Conservation (phyloP, 2,888 invertebrate species). For the Parochlus steinenii region DNA sequence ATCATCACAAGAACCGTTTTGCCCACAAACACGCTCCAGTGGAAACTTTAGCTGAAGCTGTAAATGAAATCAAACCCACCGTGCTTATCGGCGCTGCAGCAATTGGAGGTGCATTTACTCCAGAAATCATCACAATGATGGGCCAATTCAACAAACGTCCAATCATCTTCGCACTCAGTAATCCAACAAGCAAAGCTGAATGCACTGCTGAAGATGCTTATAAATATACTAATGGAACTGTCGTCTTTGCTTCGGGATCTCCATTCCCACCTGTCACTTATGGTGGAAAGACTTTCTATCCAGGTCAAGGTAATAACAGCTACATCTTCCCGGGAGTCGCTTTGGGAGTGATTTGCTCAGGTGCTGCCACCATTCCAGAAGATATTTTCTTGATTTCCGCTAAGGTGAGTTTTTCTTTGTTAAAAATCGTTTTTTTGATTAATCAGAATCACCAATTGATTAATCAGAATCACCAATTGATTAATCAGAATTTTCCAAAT, state of each 20-base stretch:
- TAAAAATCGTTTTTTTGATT: background rate
- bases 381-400: conserved; percentile 86
- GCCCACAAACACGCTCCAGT: conserved; percentile 64
- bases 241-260: conserved; percentile 91
- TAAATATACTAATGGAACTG: conserved; percentile 67
- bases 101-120: conserved; percentile 83
- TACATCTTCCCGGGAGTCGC: conserved; percentile 97
- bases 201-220: conserved; percentile 99
- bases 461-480: too few relatives aligned
- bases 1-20: conserved; percentile 65
- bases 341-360: conserved; percentile 75
- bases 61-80: conserved; percentile 65
- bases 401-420: conserved; percentile 35
- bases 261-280: conserved; percentile 79
- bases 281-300: conserved; percentile 62
- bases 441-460: too few relatives aligned
- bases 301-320: conserved; percentile 97
- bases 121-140: conserved; percentile 75
- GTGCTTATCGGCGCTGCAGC: conserved; percentile 92
- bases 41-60: conserved; percentile 62
- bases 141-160: conserved; percentile 66
- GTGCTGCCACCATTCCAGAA: conserved; percentile 78
- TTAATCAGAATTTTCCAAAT: too few relatives aligned
- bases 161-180: conserved; percentile 93
- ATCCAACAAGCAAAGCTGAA: conserved; percentile 96